Conservation (phyloP, 92 coral and sea anemone genomes). For the Porites cylindrica region DNA sequence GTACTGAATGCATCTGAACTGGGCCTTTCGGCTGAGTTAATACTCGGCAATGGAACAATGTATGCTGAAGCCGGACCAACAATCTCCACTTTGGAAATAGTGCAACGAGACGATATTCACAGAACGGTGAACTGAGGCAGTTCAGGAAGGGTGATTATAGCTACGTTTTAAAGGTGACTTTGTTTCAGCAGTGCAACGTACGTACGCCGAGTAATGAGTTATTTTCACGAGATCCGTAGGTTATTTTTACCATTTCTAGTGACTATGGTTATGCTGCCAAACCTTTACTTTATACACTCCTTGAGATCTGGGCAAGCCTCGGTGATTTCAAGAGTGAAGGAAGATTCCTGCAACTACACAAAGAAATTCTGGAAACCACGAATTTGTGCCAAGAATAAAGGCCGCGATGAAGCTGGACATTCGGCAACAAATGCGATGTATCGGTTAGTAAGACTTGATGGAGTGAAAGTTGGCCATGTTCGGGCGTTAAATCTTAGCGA, state of each 20-base stretch:
- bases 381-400: slow-evolving; percentile 22
- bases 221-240: neutral
- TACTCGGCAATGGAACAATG: too few species aligned
- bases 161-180: neutral
- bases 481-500: slow-evolving; percentile 32
- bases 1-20: too few species aligned
- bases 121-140: neutral
- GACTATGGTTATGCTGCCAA: neutral
- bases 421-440: neutral
- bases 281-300: neutral
- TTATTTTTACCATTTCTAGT: neutral
- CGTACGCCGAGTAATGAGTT: neutral
- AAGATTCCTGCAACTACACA: neutral
- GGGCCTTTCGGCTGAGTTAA: too few species aligned
- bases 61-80: too few species aligned
- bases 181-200: neutral
- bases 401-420: neutral
- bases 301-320: neutral
- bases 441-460: slow-evolving; percentile 19
- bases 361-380: slow-evolving; percentile 17
- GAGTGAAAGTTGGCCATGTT: slow-evolving; percentile 59
- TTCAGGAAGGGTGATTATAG: neutral
- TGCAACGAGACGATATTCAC: neutral
- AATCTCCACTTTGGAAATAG: neutral
- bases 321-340: neutral